phyloP scores from a whole-genome alignment of 2,888 invertebrate genomes.

The Vandiemenella viatica region DNA sequence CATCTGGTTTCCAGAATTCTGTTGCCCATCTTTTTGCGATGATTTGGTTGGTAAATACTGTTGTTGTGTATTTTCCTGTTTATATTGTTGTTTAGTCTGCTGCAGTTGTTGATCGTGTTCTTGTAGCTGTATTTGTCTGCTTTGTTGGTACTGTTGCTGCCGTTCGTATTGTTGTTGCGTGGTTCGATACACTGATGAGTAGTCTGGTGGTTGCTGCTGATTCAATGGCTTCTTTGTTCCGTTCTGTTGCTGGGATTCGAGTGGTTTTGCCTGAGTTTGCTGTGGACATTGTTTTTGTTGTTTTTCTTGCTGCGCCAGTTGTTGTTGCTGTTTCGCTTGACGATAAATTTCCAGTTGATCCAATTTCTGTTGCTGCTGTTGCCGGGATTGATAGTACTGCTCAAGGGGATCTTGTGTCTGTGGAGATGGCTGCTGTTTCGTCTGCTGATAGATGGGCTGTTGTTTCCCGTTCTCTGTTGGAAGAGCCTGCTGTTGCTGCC shows the following conservation, averaged over 20 bases:
- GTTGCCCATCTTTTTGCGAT: too few species aligned
- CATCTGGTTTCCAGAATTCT: too few species aligned
- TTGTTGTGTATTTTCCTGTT: not conserved
- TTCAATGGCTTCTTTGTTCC: not conserved
- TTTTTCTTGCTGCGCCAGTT: not conserved
- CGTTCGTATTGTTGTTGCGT: not conserved
- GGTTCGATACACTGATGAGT: not conserved
- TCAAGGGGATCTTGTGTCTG: not conserved
- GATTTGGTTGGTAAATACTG: not conserved
- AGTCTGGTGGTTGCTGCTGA: not conserved
- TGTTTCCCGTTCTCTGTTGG: too few species aligned
- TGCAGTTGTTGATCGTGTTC: constrained; percentile 1
- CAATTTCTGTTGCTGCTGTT: not conserved
- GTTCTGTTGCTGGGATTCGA: not conserved
- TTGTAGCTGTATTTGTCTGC: not conserved
- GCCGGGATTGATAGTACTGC: not conserved
- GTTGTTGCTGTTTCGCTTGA: not conserved
- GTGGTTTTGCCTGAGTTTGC: not conserved
- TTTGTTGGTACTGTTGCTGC: not conserved
- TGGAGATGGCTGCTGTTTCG: not conserved
- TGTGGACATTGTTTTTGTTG: not conserved
- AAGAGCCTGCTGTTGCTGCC: not conserved
- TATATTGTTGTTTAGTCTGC: not conserved
- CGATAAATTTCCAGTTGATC: not conserved
- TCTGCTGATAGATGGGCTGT: not conserved